phyloP scores from a whole-genome alignment of 53 echinoderm and acorn worm genomes.

The Echinarachnius parma region DNA sequence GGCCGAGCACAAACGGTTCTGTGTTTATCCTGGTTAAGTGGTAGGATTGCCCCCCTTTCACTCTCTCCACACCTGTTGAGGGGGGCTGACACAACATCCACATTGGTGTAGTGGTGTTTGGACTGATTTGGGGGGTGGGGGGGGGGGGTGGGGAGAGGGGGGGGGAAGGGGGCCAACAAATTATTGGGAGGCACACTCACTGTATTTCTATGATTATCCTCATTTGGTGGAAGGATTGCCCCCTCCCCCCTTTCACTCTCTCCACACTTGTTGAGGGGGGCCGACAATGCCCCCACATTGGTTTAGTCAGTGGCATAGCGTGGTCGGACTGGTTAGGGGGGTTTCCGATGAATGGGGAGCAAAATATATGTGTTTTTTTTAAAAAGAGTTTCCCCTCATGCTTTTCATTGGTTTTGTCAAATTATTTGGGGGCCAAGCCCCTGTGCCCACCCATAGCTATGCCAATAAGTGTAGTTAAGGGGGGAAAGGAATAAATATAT shows the following conservation, averaged over 20 bases:
- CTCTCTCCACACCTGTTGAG: constrained; percentile 3
- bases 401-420: too few species aligned
- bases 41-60: constrained; percentile 20
- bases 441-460: too few species aligned
- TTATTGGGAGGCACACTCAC: too few species aligned
- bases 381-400: too few species aligned
- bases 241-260: constrained; percentile 11
- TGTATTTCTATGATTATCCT: constrained; percentile 25
- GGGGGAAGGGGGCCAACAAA: background rate
- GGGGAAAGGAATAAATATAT: too few species aligned
- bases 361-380: too few species aligned
- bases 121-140: background rate
- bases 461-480: too few species aligned
- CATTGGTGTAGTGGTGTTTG: background rate
- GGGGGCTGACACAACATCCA: too few species aligned
- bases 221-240: constrained; percentile 17
- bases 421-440: too few species aligned
- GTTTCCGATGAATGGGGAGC: too few species aligned
- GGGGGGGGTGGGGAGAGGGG: background rate
- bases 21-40: constrained; percentile 34
- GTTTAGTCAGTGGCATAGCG: too few species aligned
- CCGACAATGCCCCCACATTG: too few species aligned
- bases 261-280: constrained; percentile 8
- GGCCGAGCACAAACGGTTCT: constrained; percentile 29
- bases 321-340: background rate